A percentile compares a stretch with the other conserved stretches of the same genome.
These are phyloP conservation scores for Notarius quadriscutis DNA, from an alignment of 2,113 vertebrate species.

Conservation along the genomic window DNA sequence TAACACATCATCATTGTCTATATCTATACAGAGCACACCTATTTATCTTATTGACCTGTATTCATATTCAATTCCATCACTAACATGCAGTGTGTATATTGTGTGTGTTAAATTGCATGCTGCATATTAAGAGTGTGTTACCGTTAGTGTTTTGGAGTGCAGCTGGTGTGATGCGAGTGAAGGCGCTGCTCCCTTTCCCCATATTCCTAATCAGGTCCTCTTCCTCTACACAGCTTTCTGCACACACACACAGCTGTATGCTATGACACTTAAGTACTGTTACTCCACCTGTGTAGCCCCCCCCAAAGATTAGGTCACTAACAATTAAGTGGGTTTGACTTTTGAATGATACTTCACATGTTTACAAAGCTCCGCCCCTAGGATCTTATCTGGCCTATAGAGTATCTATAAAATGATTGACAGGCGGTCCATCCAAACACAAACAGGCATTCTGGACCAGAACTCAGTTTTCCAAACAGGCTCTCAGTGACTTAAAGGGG, in stretches of 20 bases:
- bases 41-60: neutral
- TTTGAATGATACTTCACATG: neutral
- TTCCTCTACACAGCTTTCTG: neutral
- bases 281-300: neutral
- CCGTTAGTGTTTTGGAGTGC: constrained; percentile 28
- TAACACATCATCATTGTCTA: neutral
- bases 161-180: constrained; percentile 31
- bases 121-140: neutral
- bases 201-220: neutral
- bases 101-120: neutral
- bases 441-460: neutral
- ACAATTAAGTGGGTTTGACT: neutral
- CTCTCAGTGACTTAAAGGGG: too few relatives aligned
- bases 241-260: neutral
- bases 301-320: too few relatives aligned
- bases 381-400: neutral
- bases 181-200: constrained; percentile 42
- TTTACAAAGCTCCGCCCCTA: neutral
- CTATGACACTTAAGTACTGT: neutral
- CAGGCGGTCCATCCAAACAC: neutral
- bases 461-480: neutral
- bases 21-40: neutral
- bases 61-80: neutral
- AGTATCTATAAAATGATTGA: neutral
- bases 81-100: too few relatives aligned